Evolutionary conservation across 1,140 invertebrate genomes (phyloP), one percentile per base, ranked within the genome.

Genomic region (Cherax quadricarinatus): DNA sequence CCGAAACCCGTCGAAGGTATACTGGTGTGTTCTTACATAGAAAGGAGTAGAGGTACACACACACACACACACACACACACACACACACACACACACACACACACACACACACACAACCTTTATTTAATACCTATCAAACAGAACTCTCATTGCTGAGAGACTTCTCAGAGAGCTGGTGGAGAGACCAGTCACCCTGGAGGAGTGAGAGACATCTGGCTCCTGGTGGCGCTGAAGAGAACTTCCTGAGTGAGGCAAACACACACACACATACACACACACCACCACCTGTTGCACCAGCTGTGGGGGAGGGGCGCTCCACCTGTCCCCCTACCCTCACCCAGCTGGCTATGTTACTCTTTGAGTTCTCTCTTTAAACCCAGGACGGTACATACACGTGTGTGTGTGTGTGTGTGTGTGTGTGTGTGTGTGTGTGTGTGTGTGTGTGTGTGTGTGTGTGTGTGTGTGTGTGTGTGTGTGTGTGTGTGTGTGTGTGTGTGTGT

Each of bases 121-220:
- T 83, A 83, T 82, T 84, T 48, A 89, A 66, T 89, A 89, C 88
- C 88, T 83, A 91, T 91, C 89, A 83, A 91, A 91, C 18, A 91
- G 73, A 70, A 82, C 80, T 62, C 89, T 83, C 89, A 91, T 91
- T 18, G 41, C 51, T 66, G 48, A 48, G 82, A 30, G 18, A 60
- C 60, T 82, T 21, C 81, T 89, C 10, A 41, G 57, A 41, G 57
- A 57, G 88, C 30, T 41, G 30, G 30, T 48, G 81, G 57, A 53
- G 60, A 30, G 41, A 66, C 84, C 82, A 51, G 49, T 85, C 78
- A 78, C 24, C 12, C n/a, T n/a, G 41, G 24, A 10, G n/a, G 21
- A 48, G 83, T 86, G 89, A 91, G 62, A 83, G 89, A 91, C 86
- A 83, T 73, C 73, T 51, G 48, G 86, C 89, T 91, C 89, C 89